Base-by-base conservation (phyloP, 2,797 vertebrate species). In the Centroberyx gerrardi region DNA sequence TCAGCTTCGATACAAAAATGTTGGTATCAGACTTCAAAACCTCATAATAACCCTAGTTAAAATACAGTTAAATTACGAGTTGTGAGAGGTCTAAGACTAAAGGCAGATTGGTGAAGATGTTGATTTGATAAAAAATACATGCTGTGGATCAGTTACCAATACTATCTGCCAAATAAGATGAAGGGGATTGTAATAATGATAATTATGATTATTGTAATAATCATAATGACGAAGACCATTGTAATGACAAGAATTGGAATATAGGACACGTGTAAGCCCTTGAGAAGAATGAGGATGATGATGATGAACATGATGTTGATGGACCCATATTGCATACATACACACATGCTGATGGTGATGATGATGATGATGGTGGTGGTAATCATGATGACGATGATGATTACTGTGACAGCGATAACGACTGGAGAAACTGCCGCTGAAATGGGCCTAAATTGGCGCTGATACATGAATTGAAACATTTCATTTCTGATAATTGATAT, bases 401-500 rank as follows among this genome's bases (percentile, higher is more conserved):
- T 51, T 53, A 63, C 29, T 76, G 17, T 42, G 40, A 61, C 33
- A 69, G 29, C 33, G 12, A 70, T 63, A 14, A 74, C 28, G 33
- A 36, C 0, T 0, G 22, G 17, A 4, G 48, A 65, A 42, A 12
- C 27, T 0, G 0, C 31, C 0, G 27, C 18, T 71, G 28, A 29
- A 69, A 83, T 60, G 7, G 8, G 2, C 28, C 59, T n/a, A 18
- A 75, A 75, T 56, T 79, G n/a, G 14, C 54, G 60, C 10, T 14
- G 27, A 76, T 67, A 58, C 8, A 70, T 68, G 55, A 75, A 80
- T 12, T 78, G 55, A 84, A 81, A 72, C 66, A 70, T 86, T 87
- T 76, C 0, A 75, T 83, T 78, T 76, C 55, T 76, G 69, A 82
- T 79, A 84, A 88, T 76, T 82, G 68, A 81, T 83, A 80, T 80